phyloP scores from a whole-genome alignment of 2,797 vertebrate genomes.

The Scolopax bukidnonensis region DNA sequence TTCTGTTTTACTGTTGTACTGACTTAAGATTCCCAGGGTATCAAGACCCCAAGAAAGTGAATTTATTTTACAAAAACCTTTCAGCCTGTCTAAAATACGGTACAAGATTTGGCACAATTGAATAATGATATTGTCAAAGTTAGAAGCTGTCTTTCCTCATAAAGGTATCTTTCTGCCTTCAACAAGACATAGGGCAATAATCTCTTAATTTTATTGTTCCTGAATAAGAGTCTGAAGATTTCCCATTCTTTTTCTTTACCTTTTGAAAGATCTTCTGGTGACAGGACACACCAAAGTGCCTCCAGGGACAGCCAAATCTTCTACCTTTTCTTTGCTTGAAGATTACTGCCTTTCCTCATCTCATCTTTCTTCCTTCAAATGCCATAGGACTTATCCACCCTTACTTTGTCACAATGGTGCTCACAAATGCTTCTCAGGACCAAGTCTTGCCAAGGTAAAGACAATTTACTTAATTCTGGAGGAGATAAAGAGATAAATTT shows the following conservation, averaged over 20 bases:
- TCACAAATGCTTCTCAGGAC: not conserved
- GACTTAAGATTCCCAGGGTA: not conserved
- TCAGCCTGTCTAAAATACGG: not conserved
- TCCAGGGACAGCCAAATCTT: not conserved
- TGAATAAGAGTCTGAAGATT: not conserved
- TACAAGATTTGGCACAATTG: not conserved
- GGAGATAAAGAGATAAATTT: not conserved
- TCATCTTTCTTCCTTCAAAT: constrained; percentile 20
- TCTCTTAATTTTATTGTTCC: not conserved
- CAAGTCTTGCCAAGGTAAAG: not conserved
- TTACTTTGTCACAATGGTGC: not conserved
- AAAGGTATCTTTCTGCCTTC: not conserved
- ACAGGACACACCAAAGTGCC: not conserved
- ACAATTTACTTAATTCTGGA: constrained; percentile 11
- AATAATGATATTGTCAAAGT: not conserved
- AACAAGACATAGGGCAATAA: not conserved
- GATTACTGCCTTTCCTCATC: not conserved
- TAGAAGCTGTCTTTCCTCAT: not conserved
- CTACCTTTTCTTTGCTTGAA: not conserved
- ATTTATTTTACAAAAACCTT: not conserved
- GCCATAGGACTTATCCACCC: not conserved
- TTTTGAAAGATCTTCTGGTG: constrained; percentile 17
- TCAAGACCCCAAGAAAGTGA: not conserved
- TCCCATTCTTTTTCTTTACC: not conserved
- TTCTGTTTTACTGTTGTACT: not conserved